A percentile compares a stretch with the other conserved stretches of the same genome.
Evolutionary conservation across 2,113 vertebrate genomes (phyloP).

Genomic region (Mobula hypostoma): DNA sequence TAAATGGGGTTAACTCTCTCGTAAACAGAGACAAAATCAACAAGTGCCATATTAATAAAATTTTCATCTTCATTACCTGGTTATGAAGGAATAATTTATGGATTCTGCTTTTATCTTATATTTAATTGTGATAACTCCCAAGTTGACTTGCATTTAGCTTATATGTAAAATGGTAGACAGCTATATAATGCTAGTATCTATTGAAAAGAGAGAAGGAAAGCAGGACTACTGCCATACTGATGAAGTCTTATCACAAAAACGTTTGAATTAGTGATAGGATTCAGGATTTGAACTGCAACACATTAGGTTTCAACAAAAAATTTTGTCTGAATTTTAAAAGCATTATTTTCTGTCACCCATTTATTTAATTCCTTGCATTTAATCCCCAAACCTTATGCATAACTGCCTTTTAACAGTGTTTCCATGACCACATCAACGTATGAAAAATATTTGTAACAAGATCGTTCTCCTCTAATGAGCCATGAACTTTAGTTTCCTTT

Average conservation of each 20-base stretch:
- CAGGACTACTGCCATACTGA: background rate
- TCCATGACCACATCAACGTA: constrained; percentile 15
- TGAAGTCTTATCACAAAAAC: background rate
- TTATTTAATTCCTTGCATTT: background rate
- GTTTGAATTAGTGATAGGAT: background rate
- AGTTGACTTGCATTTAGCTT: background rate
- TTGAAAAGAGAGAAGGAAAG: background rate
- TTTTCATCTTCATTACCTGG: no score
- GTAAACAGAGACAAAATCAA: no score
- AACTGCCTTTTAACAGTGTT: constrained; percentile 24
- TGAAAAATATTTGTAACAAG: constrained; percentile 21
- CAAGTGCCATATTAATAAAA: no score
- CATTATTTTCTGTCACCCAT: background rate
- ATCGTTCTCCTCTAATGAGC: constrained; percentile 28
- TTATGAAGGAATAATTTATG: background rate
- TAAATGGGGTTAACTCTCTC: no score
- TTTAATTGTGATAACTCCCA: background rate
- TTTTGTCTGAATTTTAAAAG: background rate
- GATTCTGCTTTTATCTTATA: background rate
- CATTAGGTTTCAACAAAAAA: background rate
- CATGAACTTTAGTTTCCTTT: constrained; percentile 21
- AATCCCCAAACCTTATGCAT: background rate
- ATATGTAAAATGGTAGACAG: background rate
- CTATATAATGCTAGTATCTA: background rate
- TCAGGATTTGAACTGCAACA: background rate